These are phyloP conservation scores for Mythimna lalbum DNA, from an alignment of 2,888 invertebrate genomes.

Conservation along the genomic window DNA sequence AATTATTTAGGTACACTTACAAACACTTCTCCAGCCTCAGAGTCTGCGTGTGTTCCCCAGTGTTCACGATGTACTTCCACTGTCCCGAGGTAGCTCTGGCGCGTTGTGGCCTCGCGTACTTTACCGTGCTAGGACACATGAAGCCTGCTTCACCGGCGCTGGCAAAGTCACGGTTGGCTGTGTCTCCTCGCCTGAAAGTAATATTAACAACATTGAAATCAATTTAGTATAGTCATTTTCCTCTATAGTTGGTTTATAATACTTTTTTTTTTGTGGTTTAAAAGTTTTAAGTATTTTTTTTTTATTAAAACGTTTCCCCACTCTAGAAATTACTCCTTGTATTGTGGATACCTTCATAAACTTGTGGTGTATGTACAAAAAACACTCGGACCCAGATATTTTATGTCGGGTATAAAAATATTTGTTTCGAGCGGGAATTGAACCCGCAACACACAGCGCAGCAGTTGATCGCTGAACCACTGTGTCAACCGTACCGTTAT, in stretches of 20 bases:
- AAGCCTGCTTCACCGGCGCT: slow-evolving; percentile 92
- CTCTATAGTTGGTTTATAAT: background rate
- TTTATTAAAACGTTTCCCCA: no score
- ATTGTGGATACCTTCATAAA: background rate
- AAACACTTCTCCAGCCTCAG: slow-evolving; percentile 95
- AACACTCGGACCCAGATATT: no score
- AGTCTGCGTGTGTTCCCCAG: slow-evolving; percentile 96
- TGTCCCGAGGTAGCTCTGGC: slow-evolving; percentile 95
- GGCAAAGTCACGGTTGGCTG: slow-evolving; percentile 87
- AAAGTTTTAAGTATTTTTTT: background rate
- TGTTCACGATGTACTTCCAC: slow-evolving; percentile 97
- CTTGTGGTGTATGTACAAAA: no score
- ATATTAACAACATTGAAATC: background rate
- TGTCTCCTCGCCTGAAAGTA: slow-evolving; percentile 91
- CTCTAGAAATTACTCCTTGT: no score
- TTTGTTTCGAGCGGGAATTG: no score
- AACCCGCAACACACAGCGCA: no score
- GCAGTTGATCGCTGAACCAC: no score
- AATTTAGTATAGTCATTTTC: background rate
- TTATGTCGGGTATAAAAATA: no score
- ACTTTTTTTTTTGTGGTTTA: background rate
- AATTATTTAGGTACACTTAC: slow-evolving; percentile 75
- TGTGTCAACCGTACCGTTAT: no score
- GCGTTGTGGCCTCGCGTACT: slow-evolving; percentile 95
- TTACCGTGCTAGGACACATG: slow-evolving; percentile 95